A percentile compares a stretch with the other conserved stretches of the same genome.
phyloP scores from a whole-genome alignment of 2,113 vertebrate species.

The Trematocara macrostoma region DNA sequence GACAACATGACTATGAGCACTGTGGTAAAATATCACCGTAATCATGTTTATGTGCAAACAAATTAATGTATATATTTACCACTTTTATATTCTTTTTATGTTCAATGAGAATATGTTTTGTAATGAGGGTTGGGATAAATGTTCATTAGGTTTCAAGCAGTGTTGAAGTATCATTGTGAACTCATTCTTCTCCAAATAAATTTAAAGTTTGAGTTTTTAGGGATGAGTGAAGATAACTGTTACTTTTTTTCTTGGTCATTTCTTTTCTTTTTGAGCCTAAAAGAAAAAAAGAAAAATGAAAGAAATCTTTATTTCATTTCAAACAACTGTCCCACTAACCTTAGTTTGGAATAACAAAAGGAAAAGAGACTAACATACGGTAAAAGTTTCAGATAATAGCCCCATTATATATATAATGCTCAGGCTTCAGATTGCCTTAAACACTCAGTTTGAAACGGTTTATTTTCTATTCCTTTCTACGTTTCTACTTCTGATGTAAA shows the following conservation, averaged over 20 bases:
- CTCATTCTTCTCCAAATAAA: neutral
- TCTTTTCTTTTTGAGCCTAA: slow-evolving; percentile 5
- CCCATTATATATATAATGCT: neutral
- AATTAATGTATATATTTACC: accelerated
- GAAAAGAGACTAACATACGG: neutral
- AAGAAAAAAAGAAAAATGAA: neutral
- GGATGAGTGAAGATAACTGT: neutral
- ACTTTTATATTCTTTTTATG: neutral
- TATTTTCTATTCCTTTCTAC: accelerated
- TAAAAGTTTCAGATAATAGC: neutral
- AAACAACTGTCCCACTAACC: neutral
- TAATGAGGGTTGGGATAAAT: neutral
- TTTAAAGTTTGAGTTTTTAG: neutral
- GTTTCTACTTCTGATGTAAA: neutral
- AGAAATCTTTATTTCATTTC: accelerated
- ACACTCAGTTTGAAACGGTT: neutral
- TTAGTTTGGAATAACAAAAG: neutral
- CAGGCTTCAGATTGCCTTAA: accelerated
- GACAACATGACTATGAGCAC: neutral
- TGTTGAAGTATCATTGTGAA: neutral
- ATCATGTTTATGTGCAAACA: neutral
- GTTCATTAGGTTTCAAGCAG: neutral
- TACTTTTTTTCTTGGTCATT: neutral
- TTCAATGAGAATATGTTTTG: neutral
- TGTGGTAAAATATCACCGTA: neutral